A percentile compares a stretch with the other conserved stretches of the same genome.
These are phyloP conservation scores for Argya squamiceps DNA, from an alignment of 2,797 vertebrate species.

Conservation along the genomic window DNA sequence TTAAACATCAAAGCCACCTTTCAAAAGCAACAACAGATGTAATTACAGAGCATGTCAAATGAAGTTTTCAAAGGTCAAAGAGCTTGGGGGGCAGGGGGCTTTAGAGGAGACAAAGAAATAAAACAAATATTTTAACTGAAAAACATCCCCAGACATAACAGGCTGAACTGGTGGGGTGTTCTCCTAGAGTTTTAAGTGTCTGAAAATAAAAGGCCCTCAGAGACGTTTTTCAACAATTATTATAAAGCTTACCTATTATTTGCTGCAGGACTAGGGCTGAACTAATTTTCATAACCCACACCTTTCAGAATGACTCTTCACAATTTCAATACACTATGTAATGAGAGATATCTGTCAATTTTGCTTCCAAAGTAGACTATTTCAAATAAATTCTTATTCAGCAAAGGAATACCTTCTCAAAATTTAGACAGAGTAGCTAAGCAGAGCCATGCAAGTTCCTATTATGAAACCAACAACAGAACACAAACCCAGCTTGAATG, in stretches of 20 bases:
- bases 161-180: background rate
- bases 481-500: background rate
- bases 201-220: background rate
- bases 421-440: background rate
- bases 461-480: background rate
- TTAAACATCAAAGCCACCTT: slow-evolving; percentile 92
- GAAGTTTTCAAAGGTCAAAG: background rate
- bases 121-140: background rate
- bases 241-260: background rate
- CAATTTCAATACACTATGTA: background rate
- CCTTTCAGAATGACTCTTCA: background rate
- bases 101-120: background rate
- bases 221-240: background rate
- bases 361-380: background rate
- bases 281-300: background rate
- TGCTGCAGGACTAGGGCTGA: background rate
- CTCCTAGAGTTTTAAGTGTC: background rate
- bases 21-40: background rate
- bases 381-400: background rate
- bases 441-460: background rate
- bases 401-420: background rate
- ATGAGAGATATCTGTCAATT: background rate
- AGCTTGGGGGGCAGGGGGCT: fast-evolving
- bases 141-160: background rate
- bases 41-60: background rate